Evolutionary conservation across 1,140 invertebrate species (phyloP).

Genomic region (Nasonia giraulti): DNA sequence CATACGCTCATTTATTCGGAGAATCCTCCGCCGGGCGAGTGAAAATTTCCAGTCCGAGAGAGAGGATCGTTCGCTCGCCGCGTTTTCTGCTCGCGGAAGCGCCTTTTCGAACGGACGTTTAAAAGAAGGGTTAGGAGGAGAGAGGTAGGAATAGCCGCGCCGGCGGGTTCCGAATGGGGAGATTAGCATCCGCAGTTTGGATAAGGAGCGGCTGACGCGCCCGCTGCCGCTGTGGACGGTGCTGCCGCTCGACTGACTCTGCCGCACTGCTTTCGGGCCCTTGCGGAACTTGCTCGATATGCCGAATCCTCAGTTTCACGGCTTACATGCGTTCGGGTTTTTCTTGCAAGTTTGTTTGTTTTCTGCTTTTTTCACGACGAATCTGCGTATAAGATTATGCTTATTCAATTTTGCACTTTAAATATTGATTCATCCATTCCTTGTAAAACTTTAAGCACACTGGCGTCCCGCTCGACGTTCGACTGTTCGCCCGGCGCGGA

Average conservation of each 20-base stretch:
- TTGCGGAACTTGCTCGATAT: background rate
- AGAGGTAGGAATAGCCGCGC: background rate
- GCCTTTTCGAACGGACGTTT: background rate
- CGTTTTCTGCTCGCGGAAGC: background rate
- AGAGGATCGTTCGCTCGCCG: background rate
- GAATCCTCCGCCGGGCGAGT: background rate
- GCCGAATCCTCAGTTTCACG: background rate
- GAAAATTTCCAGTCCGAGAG: conserved; percentile 25
- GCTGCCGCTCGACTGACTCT: conserved; percentile 6
- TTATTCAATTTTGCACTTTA: too few species aligned
- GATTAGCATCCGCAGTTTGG: conserved; percentile 19
- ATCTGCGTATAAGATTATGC: too few species aligned
- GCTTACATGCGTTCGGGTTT: background rate
- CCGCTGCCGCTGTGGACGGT: background rate
- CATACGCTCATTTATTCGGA: background rate
- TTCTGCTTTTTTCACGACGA: background rate
- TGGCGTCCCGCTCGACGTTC: too few species aligned
- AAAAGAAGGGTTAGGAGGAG: background rate
- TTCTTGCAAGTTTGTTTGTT: background rate
- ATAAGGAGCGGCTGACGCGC: conserved; percentile 1
- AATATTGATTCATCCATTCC: too few species aligned
- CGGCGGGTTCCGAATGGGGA: background rate
- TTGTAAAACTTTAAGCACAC: too few species aligned
- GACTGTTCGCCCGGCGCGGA: conserved; percentile 28
- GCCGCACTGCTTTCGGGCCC: too few species aligned